Conservation (phyloP, 2,113 vertebrate species). For the Oncorhynchus nerka region DNA sequence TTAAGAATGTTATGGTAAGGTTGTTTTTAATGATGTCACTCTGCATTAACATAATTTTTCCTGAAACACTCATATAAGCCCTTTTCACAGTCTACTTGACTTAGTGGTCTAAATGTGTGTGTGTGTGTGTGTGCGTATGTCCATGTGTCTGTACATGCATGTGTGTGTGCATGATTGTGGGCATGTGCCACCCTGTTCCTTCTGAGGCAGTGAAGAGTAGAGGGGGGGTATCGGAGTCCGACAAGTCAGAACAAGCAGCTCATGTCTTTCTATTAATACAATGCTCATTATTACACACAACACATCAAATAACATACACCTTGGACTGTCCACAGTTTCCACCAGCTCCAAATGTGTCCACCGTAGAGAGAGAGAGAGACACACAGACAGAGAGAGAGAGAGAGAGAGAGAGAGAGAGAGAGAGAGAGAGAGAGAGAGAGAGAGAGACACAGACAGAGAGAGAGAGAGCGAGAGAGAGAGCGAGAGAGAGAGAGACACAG, state of each 20-base stretch:
- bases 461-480: too few relatives aligned
- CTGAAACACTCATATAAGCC: conserved; percentile 43
- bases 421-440: background rate
- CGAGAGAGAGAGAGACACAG: too few relatives aligned
- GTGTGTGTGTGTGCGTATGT: background rate
- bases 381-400: too few relatives aligned
- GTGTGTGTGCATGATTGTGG: conserved; percentile 11
- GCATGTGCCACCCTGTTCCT: conserved; percentile 45
- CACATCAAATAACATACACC: conserved; percentile 12
- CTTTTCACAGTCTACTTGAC: conserved; percentile 31
- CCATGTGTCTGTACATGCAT: background rate
- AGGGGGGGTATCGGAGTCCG: conserved; percentile 21
- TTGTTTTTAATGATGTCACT: conserved; percentile 72
- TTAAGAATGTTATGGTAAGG: conserved; percentile 45
- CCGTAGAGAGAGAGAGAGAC: background rate
- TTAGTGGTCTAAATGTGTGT: conserved; percentile 8
- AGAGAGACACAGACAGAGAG: too few relatives aligned
- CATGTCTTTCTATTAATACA: conserved; percentile 64
- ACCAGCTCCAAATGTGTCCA: background rate
- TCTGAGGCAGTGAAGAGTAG: conserved; percentile 52
- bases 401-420: background rate
- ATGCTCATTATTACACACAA: conserved; percentile 48
- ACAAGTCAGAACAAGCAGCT: conserved; percentile 61
- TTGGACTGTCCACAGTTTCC: conserved; percentile 26
- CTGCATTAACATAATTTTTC: conserved; percentile 42